These are phyloP conservation scores for Edolisoma coerulescens DNA, from an alignment of 2,113 vertebrate species.

Conservation along the genomic window DNA sequence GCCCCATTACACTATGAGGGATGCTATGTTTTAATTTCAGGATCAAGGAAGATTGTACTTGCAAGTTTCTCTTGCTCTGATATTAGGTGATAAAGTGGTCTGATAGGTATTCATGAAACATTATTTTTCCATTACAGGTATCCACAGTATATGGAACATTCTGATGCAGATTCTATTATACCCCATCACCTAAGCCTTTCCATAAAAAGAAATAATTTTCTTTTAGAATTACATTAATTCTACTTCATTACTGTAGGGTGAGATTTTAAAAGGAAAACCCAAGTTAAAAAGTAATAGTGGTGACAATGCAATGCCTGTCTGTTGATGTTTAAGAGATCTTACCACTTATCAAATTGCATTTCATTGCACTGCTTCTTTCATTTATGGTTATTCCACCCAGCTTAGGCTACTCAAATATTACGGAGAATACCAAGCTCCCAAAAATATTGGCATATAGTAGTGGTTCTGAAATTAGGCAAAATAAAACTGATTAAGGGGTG, in stretches of 20 bases:
- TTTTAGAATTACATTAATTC: background rate
- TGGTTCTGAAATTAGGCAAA: background rate
- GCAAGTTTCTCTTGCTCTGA: background rate
- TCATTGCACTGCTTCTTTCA: background rate
- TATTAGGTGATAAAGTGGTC: background rate
- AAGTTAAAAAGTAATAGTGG: background rate
- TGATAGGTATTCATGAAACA: background rate
- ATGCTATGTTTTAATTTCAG: background rate
- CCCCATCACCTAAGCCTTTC: background rate
- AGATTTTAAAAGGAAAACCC: background rate
- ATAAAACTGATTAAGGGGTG: background rate
- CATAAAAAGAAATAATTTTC: background rate
- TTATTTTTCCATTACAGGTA: background rate
- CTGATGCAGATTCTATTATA: background rate
- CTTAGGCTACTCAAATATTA: background rate
- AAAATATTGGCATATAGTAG: background rate
- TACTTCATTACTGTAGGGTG: background rate
- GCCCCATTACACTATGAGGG: fast-evolving
- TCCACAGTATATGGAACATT: background rate
- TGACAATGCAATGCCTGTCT: background rate
- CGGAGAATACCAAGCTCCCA: background rate
- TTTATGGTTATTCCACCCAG: background rate
- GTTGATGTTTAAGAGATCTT: background rate
- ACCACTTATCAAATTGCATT: background rate
- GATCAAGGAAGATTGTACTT: background rate